These are phyloP conservation scores for Microplitis deprimator DNA, from an alignment of 2,888 invertebrate genomes.

Conservation along the genomic window DNA sequence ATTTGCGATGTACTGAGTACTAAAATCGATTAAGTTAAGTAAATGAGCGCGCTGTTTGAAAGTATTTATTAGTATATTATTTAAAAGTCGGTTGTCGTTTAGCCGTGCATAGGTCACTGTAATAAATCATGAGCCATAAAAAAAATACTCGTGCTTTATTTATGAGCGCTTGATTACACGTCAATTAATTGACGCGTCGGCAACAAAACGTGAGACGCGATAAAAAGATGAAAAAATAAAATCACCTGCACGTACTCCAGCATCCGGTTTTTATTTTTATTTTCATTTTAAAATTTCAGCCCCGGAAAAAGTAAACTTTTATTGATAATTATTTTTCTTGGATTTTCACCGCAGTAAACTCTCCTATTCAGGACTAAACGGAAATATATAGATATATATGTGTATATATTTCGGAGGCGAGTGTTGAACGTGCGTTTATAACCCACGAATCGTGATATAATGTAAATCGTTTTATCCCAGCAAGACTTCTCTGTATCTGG, in stretches of 20 bases:
- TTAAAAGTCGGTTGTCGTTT: neutral
- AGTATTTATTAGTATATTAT: neutral
- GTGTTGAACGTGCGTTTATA: constrained; percentile 19
- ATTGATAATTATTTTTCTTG: neutral
- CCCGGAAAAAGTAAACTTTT: neutral
- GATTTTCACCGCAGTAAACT: neutral
- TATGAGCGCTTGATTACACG: neutral
- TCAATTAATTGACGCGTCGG: neutral
- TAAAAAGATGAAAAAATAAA: neutral
- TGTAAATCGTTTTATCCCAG: constrained; percentile 29
- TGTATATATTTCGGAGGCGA: neutral
- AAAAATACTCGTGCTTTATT: neutral
- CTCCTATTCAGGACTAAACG: neutral
- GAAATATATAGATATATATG: constrained; percentile 4
- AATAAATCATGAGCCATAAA: neutral
- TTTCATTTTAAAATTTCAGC: no score
- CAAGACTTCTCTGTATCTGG: constrained; percentile 9
- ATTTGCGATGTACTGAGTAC: no score
- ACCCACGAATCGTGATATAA: constrained; percentile 26
- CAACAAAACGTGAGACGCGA: neutral
- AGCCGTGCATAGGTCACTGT: neutral
- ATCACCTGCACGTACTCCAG: neutral
- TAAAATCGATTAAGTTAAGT: neutral
- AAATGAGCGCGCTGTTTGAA: neutral
- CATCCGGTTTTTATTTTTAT: no score